Percentiles rank a stretch among this genome's conserved stretches.
Evolutionary conservation across 2,797 vertebrate genomes (phyloP).

Genomic region (Schizopygopsis malacanthus): DNA sequence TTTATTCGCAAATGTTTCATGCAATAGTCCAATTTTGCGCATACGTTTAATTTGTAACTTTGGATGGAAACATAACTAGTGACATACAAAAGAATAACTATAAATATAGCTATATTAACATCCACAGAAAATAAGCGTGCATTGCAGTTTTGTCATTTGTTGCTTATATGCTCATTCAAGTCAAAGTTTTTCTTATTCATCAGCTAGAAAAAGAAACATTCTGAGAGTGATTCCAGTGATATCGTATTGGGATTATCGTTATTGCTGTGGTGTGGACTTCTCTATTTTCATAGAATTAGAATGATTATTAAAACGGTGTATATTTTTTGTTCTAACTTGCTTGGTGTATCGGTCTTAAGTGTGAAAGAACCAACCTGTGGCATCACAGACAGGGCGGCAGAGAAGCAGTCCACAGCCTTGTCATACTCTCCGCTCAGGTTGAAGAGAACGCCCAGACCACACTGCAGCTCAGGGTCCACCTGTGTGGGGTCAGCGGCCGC

Average conservation of each 20-base stretch:
- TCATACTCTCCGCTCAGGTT: slow-evolving; percentile 97
- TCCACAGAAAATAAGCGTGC: too few relatives aligned
- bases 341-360: neutral
- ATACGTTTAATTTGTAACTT: too few relatives aligned
- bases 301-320: too few relatives aligned
- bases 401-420: slow-evolving; percentile 98
- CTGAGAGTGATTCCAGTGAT: neutral
- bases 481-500: slow-evolving; percentile 85
- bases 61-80: too few relatives aligned
- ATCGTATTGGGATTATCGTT: neutral
- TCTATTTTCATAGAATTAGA: neutral
- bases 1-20: too few relatives aligned
- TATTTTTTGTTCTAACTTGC: too few relatives aligned
- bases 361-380: slow-evolving; percentile 74
- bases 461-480: slow-evolving; percentile 96
- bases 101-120: neutral
- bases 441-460: slow-evolving; percentile 96
- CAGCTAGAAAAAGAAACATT: neutral
- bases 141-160: too few relatives aligned
- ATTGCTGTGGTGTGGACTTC: neutral
- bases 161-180: too few relatives aligned
- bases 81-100: neutral
- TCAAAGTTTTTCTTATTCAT: neutral
- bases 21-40: too few relatives aligned
- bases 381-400: slow-evolving; percentile 82